Base-by-base conservation (phyloP, 2,113 vertebrate genomes). In the Toxostoma redivivum region DNA sequence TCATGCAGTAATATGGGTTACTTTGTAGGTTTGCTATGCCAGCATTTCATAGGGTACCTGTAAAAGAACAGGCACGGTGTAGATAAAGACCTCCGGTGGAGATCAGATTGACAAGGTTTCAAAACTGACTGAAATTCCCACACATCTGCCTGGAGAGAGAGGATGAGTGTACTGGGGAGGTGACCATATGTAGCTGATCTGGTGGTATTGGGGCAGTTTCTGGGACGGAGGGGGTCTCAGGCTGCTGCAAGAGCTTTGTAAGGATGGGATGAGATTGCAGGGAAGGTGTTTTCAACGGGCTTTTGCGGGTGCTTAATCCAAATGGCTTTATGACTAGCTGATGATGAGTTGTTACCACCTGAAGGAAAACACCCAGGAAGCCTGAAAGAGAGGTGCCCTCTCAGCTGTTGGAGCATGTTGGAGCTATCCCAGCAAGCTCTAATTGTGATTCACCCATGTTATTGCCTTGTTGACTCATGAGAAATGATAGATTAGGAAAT, bases 401-500 rank as follows among this genome's bases (percentile, higher is more conserved):
- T 50, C 1, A 1, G 42, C 37, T 66, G 19, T 3, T 54, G 57
- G 35, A 81, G 38, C 54, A 28, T 35, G 40, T 42, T 42, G 40
- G 30, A 38, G 47, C 92, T 78, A 50, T 70, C 38, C 24, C 7
- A 71, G 78, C 69, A 80, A 62, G 37, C 28, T 73, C n/a, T 48
- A 37, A 51, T 37, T 70, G 71, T 79, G 66, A 81, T 42, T 67
- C 90, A 94, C 66, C 38, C 53, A 35, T 28, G 50, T 81, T 88
- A 35, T 51, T 23, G 42, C 91, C 79, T 66, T 24, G 2, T 44
- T 90, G 90, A 97, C 30, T 90, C 92, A 95, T 81, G 73, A 81
- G 53, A 92, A 90, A 94, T 57, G 30, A 93, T 77, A 92, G 58
- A 92, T 65, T 71, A 92, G 87, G 86, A 90, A 93, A 78, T 37